phyloP scores from a whole-genome alignment of 2,113 vertebrate species.

The Aix galericulata region DNA sequence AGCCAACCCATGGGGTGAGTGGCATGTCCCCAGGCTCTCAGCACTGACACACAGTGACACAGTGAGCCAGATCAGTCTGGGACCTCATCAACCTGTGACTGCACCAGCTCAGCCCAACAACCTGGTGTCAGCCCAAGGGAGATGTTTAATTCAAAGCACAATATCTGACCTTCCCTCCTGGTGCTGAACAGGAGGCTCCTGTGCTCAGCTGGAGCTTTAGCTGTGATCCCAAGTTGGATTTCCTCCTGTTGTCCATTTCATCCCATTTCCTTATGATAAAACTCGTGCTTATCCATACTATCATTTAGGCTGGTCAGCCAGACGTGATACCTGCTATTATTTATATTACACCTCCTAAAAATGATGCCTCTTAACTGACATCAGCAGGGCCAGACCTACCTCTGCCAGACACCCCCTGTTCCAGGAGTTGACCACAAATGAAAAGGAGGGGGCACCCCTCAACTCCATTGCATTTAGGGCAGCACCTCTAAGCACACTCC shows the following conservation, averaged over 20 bases:
- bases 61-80: background rate
- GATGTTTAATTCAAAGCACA: background rate
- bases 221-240: background rate
- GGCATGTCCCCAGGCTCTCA: background rate
- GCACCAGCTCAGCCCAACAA: background rate
- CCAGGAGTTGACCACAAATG: background rate
- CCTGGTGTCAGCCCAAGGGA: background rate
- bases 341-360: background rate
- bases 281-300: background rate
- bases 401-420: background rate
- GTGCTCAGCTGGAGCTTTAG: background rate
- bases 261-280: background rate
- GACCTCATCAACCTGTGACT: background rate
- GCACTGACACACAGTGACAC: background rate
- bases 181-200: background rate
- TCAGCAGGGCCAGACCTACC: background rate
- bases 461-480: background rate
- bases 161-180: background rate
- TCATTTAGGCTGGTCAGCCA: background rate
- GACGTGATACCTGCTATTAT: background rate
- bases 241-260: background rate
- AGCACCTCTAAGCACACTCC: background rate
- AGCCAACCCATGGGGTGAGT: rapidly evolving
- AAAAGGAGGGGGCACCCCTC: background rate
- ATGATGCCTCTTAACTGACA: background rate